phyloP scores from a whole-genome alignment of 2,113 vertebrate species.

The Phaetusa simplex region DNA sequence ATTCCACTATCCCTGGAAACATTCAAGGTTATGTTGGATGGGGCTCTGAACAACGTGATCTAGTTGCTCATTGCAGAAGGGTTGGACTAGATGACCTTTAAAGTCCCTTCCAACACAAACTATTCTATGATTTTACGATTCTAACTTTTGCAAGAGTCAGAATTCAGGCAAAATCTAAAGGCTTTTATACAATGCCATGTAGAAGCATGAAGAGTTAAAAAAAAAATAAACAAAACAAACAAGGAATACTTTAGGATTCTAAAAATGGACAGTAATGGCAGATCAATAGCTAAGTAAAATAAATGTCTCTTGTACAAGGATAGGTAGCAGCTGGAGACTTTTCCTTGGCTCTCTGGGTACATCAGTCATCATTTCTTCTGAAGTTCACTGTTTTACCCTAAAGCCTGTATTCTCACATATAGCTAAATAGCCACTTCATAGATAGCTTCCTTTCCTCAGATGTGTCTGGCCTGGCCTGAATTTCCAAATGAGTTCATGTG shows the following conservation, averaged over 20 bases:
- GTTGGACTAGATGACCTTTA: no score
- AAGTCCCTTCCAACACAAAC: no score
- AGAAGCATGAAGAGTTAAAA: background rate
- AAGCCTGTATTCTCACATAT: background rate
- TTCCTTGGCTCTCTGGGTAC: background rate
- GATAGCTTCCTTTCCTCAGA: background rate
- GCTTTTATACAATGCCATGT: background rate
- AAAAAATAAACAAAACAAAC: background rate
- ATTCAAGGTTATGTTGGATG: no score
- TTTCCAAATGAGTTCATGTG: background rate
- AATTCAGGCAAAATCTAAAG: background rate
- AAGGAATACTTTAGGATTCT: background rate
- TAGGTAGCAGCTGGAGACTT: background rate
- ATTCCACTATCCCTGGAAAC: no score
- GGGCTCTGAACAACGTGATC: no score
- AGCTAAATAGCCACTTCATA: background rate
- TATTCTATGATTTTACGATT: no score
- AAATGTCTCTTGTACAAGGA: background rate
- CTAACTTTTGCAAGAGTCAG: background rate
- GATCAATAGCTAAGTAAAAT: background rate
- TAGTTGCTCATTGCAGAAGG: no score
- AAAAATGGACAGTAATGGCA: background rate
- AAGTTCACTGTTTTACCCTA: background rate
- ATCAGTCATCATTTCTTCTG: background rate
- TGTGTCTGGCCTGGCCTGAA: background rate